Percentiles rank a stretch among this genome's conserved stretches.
Evolutionary conservation across 1,140 invertebrate species (phyloP).

Genomic region (Tribolium castaneum): DNA sequence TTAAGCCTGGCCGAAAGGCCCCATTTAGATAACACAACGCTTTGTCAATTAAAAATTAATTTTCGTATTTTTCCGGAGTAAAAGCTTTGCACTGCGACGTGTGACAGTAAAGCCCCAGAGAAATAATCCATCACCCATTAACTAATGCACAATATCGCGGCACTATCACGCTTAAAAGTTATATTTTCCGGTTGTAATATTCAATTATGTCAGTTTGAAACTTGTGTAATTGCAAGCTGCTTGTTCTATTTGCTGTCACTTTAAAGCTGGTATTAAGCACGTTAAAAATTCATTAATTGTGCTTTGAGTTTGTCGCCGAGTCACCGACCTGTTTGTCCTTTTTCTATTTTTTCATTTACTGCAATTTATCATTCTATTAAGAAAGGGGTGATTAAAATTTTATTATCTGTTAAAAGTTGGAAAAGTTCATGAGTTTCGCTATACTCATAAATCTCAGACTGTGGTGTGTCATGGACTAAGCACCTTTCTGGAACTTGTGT

Average conservation of each 20-base stretch:
- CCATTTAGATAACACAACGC: too few relatives aligned
- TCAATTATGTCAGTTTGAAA: background rate
- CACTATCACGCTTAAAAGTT: background rate
- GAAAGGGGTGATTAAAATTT: constrained; percentile 15
- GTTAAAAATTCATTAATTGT: background rate
- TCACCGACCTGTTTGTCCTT: background rate
- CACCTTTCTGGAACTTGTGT: constrained; percentile 5
- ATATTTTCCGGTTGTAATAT: background rate
- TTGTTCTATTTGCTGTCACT: background rate
- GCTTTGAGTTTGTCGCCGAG: background rate
- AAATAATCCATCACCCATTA: background rate
- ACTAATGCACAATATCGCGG: background rate
- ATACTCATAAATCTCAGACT: constrained; percentile 1
- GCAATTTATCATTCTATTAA: background rate
- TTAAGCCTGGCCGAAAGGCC: too few relatives aligned
- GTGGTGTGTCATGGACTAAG: background rate
- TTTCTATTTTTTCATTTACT: background rate
- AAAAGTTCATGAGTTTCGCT: background rate
- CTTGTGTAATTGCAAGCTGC: background rate
- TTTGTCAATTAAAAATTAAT: background rate
- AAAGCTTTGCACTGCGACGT: too few relatives aligned
- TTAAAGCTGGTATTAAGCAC: background rate
- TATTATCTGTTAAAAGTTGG: constrained; percentile 29
- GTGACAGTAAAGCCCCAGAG: background rate
- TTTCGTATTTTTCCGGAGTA: too few relatives aligned